Percentiles rank a stretch among this genome's conserved stretches.
phyloP scores from a whole-genome alignment of 2,888 invertebrate species.

The Cenopis cana region DNA sequence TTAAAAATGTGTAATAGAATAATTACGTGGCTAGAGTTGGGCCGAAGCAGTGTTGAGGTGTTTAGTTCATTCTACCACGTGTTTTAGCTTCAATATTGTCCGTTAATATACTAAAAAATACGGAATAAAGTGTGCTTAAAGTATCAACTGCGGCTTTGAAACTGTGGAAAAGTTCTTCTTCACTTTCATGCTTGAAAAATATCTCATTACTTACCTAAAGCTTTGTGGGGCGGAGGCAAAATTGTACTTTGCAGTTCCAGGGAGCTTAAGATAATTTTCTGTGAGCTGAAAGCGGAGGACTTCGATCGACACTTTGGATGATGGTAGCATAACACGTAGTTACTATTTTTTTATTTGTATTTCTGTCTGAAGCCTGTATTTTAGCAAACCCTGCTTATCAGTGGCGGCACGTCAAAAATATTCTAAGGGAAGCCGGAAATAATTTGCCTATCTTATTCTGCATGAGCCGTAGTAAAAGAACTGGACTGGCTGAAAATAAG shows the following conservation, averaged over 20 bases:
- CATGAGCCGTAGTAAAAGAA: no score
- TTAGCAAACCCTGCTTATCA: no score
- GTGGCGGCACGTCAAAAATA: no score
- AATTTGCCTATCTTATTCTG: no score
- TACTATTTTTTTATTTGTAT: no score
- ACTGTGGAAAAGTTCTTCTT: conserved; percentile 13
- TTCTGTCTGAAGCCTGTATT: no score
- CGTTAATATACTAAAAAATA: neutral
- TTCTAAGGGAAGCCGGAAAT: no score
- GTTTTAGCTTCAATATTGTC: conserved; percentile 2
- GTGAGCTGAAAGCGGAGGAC: neutral
- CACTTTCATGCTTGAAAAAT: conserved; percentile 19
- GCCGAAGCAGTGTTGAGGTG: neutral
- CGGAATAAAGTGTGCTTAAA: conserved; percentile 16
- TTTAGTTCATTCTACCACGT: conserved; percentile 1
- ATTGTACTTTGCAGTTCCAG: conserved; percentile 11
- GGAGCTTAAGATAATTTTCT: conserved; percentile 1
- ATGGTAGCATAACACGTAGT: no score
- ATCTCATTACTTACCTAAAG: conserved; percentile 12
- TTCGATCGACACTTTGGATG: neutral
- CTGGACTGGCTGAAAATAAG: no score
- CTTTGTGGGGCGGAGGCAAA: conserved; percentile 9
- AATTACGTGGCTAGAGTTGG: conserved; percentile 20
- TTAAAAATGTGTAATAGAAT: conserved; percentile 33
- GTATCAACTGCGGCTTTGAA: conserved; percentile 8